Evolutionary conservation across 35 echinoderm and acorn worm genomes (phyloP), one percentile per base, ranked within the genome.

Genomic region (Ophioderma brevispina): DNA sequence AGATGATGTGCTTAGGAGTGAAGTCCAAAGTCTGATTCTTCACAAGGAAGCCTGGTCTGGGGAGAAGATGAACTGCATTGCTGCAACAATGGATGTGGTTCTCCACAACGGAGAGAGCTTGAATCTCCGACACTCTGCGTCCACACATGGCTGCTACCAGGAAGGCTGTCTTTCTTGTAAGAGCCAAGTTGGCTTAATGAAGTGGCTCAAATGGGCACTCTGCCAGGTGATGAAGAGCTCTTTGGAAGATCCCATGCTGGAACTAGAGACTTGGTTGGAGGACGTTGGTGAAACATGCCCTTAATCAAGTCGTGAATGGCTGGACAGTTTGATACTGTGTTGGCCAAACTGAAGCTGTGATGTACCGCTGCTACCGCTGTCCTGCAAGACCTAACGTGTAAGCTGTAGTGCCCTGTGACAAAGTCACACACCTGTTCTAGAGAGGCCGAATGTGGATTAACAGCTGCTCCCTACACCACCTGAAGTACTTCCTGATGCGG

Each of bases 21-120:
- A 32, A 36, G 1, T 28, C 14, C 14, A 85, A 55, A 4, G 81
- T 84, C 32, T 84, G 81, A 10, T 41, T 85, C 46, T 85, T 85
- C 11, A 49, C 43, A 4, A 85, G 49, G 33, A 59, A 85, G 31
- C 50, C 40, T 85, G 43, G 14, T 32, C 50, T 30, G 33, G 32
- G 52, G 8, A 36, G 25, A 14, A 85, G 82, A 35, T 52, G 43
- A 25, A 85, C 82, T 0, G 10, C 43, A 36, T 36, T 46, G 0
- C 32, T 5, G 11, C 52, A 31, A 13, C 40, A 85, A 33, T 32
- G 32, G 35, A 85, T 32, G 82, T 85, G 82, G 76, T 77, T 28
- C 34, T 77, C 34, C 6, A 31, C 46, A 8, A 85, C 19, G 43
- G 19, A 37, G 14, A 85, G 82, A 31, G 50, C 82, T 41, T 85